These are phyloP conservation scores for Branchipolynoe longqiensis DNA, from an alignment of 2,888 invertebrate species.

Conservation along the genomic window DNA sequence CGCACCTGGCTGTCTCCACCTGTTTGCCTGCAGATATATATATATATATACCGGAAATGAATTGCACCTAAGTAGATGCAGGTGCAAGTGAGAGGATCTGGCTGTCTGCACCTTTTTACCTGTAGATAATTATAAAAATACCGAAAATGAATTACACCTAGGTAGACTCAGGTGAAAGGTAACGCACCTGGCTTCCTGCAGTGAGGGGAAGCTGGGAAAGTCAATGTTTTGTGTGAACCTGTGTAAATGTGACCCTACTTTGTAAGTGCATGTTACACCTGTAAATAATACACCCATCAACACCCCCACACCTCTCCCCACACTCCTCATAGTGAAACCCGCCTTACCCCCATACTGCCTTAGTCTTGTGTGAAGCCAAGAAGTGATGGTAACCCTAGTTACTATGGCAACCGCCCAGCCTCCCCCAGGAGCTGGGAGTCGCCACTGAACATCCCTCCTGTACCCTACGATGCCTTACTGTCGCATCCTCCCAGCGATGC, in stretches of 20 bases:
- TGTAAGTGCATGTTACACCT: neutral
- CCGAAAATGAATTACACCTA: too few species aligned
- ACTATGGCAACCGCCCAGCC: neutral
- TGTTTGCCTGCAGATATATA: too few species aligned
- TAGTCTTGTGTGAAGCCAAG: neutral
- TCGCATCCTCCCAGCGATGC: neutral
- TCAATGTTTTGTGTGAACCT: neutral
- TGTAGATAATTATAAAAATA: too few species aligned
- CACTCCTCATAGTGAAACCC: neutral
- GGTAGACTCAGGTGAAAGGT: too few species aligned
- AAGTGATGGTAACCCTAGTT: neutral
- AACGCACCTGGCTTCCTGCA: too few species aligned
- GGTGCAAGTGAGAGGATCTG: too few species aligned
- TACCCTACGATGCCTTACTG: constrained; percentile 1
- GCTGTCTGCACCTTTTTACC: too few species aligned
- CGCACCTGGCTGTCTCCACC: too few species aligned
- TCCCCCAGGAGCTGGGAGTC: neutral
- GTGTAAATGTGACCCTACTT: neutral
- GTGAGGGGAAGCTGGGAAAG: too few species aligned
- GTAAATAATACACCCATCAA: constrained; percentile 12
- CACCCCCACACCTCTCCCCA: too few species aligned
- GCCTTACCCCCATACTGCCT: neutral
- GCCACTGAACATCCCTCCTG: neutral
- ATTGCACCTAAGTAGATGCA: too few species aligned
- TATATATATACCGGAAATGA: too few species aligned